Percentiles rank a stretch among this genome's conserved stretches.
Evolutionary conservation across 2,888 invertebrate genomes (phyloP).

Genomic region (Mesopsocus fuscifrons): DNA sequence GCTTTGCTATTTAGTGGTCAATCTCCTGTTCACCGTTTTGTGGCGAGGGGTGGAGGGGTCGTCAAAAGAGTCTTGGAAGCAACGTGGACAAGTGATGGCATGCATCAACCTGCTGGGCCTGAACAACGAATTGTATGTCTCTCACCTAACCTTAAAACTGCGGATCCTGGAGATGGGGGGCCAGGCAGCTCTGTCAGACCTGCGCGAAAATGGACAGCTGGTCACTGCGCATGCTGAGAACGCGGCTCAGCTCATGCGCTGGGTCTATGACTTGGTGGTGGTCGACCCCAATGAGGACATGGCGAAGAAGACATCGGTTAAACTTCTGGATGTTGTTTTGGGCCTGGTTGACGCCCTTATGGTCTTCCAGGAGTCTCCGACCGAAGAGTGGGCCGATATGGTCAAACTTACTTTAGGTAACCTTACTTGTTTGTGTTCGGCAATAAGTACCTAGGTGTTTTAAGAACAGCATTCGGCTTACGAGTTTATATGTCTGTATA

Average conservation of each 20-base stretch:
- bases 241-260: conserved; percentile 33
- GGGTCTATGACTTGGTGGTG: conserved; percentile 36
- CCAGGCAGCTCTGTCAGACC: conserved; percentile 34
- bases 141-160: conserved; percentile 32
- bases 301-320: conserved; percentile 28
- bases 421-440: conserved; percentile 4
- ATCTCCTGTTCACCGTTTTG: conserved; percentile 34
- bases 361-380: conserved; percentile 32
- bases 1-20: conserved; percentile 34
- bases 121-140: conserved; percentile 33
- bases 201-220: conserved; percentile 26
- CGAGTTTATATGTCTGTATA: too few relatives aligned
- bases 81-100: conserved; percentile 37
- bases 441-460: too few relatives aligned
- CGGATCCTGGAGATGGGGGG: conserved; percentile 37
- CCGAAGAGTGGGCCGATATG: conserved; percentile 36
- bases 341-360: conserved; percentile 32
- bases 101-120: conserved; percentile 35
- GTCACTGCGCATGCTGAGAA: conserved; percentile 29
- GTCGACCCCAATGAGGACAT: conserved; percentile 31
- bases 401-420: conserved; percentile 29
- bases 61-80: conserved; percentile 34
- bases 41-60: conserved; percentile 39
- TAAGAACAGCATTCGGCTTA: neutral
- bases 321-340: conserved; percentile 34